Percentiles rank a stretch among this genome's conserved stretches.
Conservation (phyloP, 2,888 invertebrate genomes). For the Ormyrus rosae region DNA sequence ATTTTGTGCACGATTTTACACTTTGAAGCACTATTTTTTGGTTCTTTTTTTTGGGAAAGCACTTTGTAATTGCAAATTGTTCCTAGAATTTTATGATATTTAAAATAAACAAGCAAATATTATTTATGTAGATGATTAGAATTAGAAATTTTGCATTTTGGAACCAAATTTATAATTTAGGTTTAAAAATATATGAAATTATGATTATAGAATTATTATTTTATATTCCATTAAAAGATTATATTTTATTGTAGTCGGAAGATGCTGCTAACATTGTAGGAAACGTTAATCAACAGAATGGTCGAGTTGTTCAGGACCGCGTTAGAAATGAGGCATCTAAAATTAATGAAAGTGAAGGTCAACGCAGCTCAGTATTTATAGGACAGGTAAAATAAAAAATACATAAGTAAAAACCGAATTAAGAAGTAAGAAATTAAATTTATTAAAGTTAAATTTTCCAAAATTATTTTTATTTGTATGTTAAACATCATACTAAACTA, state of each 20-base stretch:
- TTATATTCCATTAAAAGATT: constrained; percentile 26
- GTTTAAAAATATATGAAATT: not conserved
- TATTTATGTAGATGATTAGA: no score
- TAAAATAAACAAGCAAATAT: not conserved
- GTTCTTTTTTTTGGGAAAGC: constrained; percentile 1
- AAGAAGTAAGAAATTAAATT: no score
- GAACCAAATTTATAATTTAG: not conserved
- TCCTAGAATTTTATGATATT: constrained; percentile 59
- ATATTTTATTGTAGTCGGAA: constrained; percentile 50
- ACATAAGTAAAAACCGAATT: no score
- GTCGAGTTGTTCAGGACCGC: constrained; percentile 69
- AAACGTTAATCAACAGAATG: constrained; percentile 67
- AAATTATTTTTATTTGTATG: no score
- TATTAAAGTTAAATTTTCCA: no score
- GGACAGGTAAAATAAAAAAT: constrained; percentile 69
- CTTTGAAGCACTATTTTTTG: constrained; percentile 5
- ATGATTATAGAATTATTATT: not conserved
- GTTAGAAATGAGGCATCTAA: constrained; percentile 70
- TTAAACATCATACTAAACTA: no score
- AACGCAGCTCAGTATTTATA: constrained; percentile 72
- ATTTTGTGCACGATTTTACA: not conserved
- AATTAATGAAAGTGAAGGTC: constrained; percentile 69
- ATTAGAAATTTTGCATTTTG: not conserved
- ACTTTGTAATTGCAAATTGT: constrained; percentile 1
- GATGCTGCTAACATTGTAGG: constrained; percentile 60